Base-by-base conservation (phyloP, 2,113 vertebrate genomes). In the Scortum barcoo region DNA sequence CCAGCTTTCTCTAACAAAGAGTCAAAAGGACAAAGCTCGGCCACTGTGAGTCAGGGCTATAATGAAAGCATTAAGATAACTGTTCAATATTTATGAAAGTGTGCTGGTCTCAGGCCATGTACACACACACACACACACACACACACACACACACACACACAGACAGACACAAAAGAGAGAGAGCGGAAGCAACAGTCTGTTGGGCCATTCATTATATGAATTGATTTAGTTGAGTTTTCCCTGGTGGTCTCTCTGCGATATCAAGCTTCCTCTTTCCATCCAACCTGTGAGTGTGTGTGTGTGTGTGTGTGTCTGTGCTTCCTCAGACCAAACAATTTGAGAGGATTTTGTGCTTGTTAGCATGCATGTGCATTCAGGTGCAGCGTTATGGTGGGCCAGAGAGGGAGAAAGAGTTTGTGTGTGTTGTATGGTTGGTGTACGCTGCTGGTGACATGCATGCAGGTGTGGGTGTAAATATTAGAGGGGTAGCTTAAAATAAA, bases 61-160 rank as follows among this genome's bases (percentile, higher is more conserved):
- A 95, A 95, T 95, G 92, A 94, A 94, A 93, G 88, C 93, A 95
- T 96, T 94, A 95, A 93, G 94, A 95, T 95, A 92, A 94, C 94
- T 94, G 93, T 95, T 96, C 94, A 95, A 95, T 96, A 95, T 96
- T 95, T 95, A 96, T 95, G 91, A 93, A 93, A 86, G 91, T 92
- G 92, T 91, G 89, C 85, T 86, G 89, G 83, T 94, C 85, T 81
- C 60, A 70, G 74, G 82, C 72, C 85, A 80, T 26, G 20, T 40
- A 42, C 58, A 44, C 48, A 54, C 61, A 74, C 72, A 57, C 62
- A 19, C 73, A 79, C 76, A 44, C 60, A 72, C 71, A 76, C 69
- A 66, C 72, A 71, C 72, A 77, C 51, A 74, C 50, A 78, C 68
- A 77, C 9, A 63, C 57, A 51, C 75, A 76, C 57, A 56, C 46